Percentiles rank a stretch among this genome's conserved stretches.
These are phyloP conservation scores for Vombatus ursinus DNA, from an alignment of 2,113 vertebrate genomes.

Conservation along the genomic window DNA sequence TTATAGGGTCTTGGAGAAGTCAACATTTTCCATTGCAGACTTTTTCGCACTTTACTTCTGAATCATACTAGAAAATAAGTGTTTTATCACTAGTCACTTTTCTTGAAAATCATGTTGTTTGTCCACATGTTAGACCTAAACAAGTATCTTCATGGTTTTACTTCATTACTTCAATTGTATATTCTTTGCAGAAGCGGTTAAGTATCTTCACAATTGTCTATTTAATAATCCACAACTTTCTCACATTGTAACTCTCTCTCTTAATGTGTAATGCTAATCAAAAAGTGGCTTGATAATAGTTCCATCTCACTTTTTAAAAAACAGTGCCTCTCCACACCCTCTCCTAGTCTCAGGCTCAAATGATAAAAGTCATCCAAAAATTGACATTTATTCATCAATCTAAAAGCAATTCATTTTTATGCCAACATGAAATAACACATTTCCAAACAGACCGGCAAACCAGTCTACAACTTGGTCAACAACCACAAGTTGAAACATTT, in stretches of 20 bases:
- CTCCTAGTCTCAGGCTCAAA: background rate
- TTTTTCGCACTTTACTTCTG: constrained; percentile 53
- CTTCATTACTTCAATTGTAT: constrained; percentile 10
- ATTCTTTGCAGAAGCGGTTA: background rate
- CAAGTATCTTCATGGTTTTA: constrained; percentile 37
- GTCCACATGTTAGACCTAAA: constrained; percentile 42
- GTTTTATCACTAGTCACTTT: constrained; percentile 43
- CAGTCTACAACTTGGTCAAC: background rate
- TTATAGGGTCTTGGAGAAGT: constrained; percentile 34
- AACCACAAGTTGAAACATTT: constrained; percentile 41
- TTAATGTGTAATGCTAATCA: background rate
- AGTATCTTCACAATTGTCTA: background rate
- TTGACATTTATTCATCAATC: background rate
- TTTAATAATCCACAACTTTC: background rate
- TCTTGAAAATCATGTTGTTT: constrained; percentile 53
- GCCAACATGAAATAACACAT: background rate
- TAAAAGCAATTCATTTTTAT: background rate
- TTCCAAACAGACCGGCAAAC: background rate
- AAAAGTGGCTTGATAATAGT: background rate
- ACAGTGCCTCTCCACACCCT: too few relatives aligned
- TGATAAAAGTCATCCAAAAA: background rate
- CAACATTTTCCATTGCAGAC: constrained; percentile 50
- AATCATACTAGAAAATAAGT: constrained; percentile 44
- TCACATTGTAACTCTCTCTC: background rate
- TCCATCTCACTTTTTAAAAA: background rate